These are phyloP conservation scores for Meta bourneti DNA, from an alignment of 2,888 invertebrate genomes.

Conservation along the genomic window DNA sequence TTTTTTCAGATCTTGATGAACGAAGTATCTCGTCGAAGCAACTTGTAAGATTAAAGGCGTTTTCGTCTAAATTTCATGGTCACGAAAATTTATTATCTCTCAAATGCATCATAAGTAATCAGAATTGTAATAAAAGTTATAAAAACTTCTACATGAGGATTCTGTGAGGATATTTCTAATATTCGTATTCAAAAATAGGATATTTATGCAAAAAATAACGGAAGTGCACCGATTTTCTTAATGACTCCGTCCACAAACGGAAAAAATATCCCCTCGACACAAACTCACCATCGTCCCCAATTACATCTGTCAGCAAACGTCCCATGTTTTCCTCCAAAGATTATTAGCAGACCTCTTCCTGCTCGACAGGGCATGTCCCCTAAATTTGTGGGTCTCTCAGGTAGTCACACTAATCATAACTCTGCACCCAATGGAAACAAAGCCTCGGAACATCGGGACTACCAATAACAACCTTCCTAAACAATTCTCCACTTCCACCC, in stretches of 20 bases:
- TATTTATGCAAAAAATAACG: background rate
- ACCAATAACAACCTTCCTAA: conserved; percentile 69
- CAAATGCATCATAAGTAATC: no score
- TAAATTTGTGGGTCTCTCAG: conserved; percentile 43
- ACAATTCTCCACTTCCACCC: conserved; percentile 33
- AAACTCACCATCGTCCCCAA: conserved; percentile 21
- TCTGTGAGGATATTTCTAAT: no score
- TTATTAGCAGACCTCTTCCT: conserved; percentile 27
- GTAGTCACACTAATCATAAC: conserved; percentile 47
- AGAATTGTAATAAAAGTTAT: no score
- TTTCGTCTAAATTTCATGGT: no score
- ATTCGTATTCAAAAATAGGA: no score
- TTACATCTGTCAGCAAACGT: conserved; percentile 28
- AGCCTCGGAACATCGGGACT: conserved; percentile 39
- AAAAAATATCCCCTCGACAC: background rate
- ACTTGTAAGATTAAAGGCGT: no score
- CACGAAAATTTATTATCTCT: no score
- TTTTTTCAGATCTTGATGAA: no score
- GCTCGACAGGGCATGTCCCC: conserved; percentile 52
- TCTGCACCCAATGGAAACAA: conserved; percentile 66
- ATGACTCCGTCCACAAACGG: background rate
- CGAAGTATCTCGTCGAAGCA: no score
- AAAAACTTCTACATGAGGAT: no score
- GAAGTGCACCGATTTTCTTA: background rate
- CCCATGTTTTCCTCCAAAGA: conserved; percentile 24